Evolutionary conservation across 2,797 vertebrate species (phyloP).

Genomic region (Tinamus major): DNA sequence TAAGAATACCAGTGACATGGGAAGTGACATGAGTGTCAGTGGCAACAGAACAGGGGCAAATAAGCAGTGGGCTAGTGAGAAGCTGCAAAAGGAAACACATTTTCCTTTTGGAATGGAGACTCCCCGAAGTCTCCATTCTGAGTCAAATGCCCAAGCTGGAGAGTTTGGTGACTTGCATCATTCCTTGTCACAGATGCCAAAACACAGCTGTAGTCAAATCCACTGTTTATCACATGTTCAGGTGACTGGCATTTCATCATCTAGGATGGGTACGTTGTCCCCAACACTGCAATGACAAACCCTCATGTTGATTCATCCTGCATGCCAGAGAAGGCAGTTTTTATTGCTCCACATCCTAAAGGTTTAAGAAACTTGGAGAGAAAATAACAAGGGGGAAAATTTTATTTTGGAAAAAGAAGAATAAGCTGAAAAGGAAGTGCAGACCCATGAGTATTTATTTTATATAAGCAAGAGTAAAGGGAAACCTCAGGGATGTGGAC

Average conservation of each 20-base stretch:
- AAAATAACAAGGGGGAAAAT: background rate
- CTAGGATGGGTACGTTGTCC: background rate
- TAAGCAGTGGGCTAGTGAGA: slow-evolving; percentile 5
- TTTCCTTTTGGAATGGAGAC: background rate
- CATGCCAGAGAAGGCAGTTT: background rate
- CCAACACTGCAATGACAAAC: background rate
- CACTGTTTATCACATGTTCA: background rate
- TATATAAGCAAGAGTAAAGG: background rate
- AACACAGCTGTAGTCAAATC: background rate
- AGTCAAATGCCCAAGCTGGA: background rate
- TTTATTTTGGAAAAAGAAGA: background rate
- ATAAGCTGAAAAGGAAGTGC: background rate
- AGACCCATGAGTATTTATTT: background rate
- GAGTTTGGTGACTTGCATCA: background rate
- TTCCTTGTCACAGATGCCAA: slow-evolving; percentile 38
- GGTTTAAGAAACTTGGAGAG: background rate
- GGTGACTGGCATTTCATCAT: background rate
- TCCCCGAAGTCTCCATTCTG: background rate
- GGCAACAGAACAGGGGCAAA: background rate
- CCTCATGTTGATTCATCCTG: background rate
- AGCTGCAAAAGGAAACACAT: background rate
- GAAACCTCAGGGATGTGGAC: background rate
- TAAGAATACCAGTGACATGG: background rate
- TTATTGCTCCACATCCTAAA: background rate
- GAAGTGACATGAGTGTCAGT: background rate